Evolutionary conservation across 2,113 vertebrate genomes (phyloP).

Genomic region (Odocoileus hemionus): DNA sequence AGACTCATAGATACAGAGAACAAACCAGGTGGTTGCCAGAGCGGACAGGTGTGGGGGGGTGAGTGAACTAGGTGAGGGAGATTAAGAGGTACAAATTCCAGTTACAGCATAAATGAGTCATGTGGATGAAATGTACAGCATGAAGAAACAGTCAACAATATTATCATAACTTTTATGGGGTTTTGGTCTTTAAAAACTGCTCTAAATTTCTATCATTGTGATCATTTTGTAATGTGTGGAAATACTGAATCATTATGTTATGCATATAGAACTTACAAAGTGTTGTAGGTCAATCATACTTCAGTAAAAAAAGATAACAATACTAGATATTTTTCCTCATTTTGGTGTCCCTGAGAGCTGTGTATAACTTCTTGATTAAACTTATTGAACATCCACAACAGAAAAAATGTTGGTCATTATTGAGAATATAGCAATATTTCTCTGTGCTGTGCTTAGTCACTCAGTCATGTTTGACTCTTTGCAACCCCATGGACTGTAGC

Average conservation of each 20-base stretch:
- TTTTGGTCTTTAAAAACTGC: not conserved
- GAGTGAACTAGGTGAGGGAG: not conserved
- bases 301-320: not conserved
- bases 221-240: not conserved
- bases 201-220: not conserved
- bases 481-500: not conserved
- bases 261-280: not conserved
- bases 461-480: not conserved
- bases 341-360: not conserved
- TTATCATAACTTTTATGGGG: not conserved
- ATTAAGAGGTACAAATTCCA: not conserved
- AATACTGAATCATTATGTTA: not conserved
- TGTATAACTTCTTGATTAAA: not conserved
- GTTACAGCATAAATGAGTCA: not conserved
- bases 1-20: not conserved
- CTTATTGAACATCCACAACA: not conserved
- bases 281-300: not conserved
- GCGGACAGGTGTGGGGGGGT: not conserved
- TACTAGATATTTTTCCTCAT: not conserved
- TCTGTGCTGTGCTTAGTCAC: not conserved
- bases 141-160: not conserved
- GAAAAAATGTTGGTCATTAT: not conserved
- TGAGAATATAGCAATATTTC: not conserved
- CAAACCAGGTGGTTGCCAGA: not conserved
- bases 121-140: not conserved